Percentiles rank a stretch among this genome's conserved stretches.
phyloP scores from a whole-genome alignment of 2,888 invertebrate species.

The Macrosoma leucophasiata region DNA sequence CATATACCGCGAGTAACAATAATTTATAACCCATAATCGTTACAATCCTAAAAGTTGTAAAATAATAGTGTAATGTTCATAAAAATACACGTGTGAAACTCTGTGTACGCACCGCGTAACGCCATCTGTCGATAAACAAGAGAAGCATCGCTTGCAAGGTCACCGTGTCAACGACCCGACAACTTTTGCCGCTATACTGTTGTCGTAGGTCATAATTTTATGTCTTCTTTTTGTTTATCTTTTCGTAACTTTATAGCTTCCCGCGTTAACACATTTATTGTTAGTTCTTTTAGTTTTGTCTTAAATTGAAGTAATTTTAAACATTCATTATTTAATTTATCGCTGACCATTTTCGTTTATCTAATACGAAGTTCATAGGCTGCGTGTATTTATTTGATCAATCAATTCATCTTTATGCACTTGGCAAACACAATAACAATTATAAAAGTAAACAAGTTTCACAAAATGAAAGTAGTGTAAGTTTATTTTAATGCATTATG shows the following conservation, averaged over 20 bases:
- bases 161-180: conserved; percentile 71
- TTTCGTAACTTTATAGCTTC: conserved; percentile 70
- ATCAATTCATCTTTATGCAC: no score
- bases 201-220: conserved; percentile 77
- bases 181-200: conserved; percentile 74
- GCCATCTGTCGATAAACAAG: conserved; percentile 57
- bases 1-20: no score
- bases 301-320: conserved; percentile 9
- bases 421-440: no score
- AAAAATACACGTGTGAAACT: no score
- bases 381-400: neutral
- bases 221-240: conserved; percentile 76
- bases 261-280: conserved; percentile 55
- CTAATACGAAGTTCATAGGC: neutral
- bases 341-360: neutral
- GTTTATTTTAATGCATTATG: no score
- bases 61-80: no score
- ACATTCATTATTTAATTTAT: neutral
- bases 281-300: conserved; percentile 20
- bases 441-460: no score
- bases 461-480: no score
- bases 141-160: conserved; percentile 52
- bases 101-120: no score
- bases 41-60: no score
- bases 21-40: no score